phyloP scores from a whole-genome alignment of 2,113 vertebrate species.

The Brienomyrus brachyistius region DNA sequence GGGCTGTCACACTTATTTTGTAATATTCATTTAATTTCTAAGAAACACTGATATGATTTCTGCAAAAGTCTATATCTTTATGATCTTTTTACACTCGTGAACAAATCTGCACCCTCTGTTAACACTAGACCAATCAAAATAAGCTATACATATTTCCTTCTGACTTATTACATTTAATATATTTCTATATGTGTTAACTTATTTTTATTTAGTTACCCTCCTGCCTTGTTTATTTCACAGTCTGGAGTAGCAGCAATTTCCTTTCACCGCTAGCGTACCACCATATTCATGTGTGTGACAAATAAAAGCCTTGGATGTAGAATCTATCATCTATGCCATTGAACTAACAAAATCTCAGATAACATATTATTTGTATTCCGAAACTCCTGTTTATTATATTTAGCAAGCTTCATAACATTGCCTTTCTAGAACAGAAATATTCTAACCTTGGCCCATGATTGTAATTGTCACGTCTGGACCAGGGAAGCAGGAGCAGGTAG shows the following conservation, averaged over 20 bases:
- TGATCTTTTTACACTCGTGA: background rate
- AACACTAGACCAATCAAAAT: background rate
- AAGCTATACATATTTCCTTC: background rate
- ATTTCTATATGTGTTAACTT: background rate
- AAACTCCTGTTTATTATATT: background rate
- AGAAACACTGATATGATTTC: background rate
- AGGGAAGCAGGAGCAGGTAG: no score
- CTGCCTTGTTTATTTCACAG: background rate
- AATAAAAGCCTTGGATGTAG: background rate
- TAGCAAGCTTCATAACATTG: background rate
- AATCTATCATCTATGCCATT: background rate
- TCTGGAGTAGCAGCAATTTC: background rate
- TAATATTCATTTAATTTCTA: background rate
- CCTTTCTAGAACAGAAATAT: background rate
- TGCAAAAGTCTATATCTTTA: background rate
- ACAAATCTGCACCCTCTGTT: background rate
- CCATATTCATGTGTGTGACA: background rate
- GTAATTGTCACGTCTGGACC: background rate
- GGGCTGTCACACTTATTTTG: background rate
- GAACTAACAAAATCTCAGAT: background rate
- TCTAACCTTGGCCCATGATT: background rate
- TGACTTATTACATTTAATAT: background rate
- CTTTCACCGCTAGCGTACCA: background rate
- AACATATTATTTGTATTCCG: background rate
- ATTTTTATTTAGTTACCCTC: background rate